Evolutionary conservation across 2,113 vertebrate genomes (phyloP).

Genomic region (Bufo bufo): DNA sequence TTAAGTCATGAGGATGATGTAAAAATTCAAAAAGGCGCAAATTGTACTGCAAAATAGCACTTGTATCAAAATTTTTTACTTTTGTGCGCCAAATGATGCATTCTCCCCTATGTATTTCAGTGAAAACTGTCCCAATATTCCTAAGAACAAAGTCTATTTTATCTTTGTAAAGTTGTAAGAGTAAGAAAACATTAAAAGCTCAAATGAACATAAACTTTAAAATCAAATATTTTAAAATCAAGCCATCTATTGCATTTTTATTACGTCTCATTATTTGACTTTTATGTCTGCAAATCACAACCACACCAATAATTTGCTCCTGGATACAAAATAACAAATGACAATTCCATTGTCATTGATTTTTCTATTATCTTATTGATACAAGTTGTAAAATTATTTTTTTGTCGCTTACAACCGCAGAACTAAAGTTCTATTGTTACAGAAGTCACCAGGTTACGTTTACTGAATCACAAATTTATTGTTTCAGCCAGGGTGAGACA

Average conservation of each 20-base stretch:
- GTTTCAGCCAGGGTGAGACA: not conserved
- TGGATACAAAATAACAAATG: slow-evolving; percentile 15
- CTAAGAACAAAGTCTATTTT: too few species aligned
- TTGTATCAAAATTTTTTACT: too few species aligned
- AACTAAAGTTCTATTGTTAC: not conserved
- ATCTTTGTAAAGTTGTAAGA: not conserved
- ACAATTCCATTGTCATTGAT: slow-evolving; percentile 32
- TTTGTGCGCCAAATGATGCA: too few species aligned
- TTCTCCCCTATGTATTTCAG: too few species aligned
- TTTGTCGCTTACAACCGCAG: not conserved
- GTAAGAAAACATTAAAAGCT: not conserved
- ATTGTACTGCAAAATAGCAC: too few species aligned
- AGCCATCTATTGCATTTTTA: not conserved
- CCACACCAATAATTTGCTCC: slow-evolving; percentile 6
- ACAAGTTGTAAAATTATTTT: slow-evolving; percentile 2
- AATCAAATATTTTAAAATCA: not conserved
- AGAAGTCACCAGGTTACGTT: slow-evolving; percentile 9
- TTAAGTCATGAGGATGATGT: too few species aligned
- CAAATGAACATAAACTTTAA: not conserved
- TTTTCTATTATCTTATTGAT: slow-evolving; percentile 27
- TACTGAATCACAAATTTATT: not conserved
- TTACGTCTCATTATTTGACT: slow-evolving; percentile 1
- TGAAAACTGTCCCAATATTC: too few species aligned
- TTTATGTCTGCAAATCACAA: not conserved
- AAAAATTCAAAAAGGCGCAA: too few species aligned